phyloP scores from a whole-genome alignment of 2,113 vertebrate species.

The Anoura caudifer region DNA sequence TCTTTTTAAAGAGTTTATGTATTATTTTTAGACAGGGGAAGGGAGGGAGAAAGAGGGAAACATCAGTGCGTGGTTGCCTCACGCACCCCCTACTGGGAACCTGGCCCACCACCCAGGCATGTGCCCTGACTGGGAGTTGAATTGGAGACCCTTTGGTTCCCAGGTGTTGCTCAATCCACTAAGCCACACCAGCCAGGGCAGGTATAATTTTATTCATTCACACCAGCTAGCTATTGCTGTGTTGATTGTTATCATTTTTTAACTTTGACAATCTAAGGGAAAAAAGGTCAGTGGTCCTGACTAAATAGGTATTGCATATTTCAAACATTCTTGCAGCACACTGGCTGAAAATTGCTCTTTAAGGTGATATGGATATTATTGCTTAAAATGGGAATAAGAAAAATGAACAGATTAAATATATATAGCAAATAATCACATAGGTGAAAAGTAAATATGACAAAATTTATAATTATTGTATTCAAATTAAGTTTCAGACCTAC shows the following conservation, averaged over 20 bases:
- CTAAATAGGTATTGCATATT: neutral
- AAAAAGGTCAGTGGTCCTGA: neutral
- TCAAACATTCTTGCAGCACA: neutral
- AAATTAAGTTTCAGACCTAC: neutral
- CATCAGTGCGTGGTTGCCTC: too few species aligned
- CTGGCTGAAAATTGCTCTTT: neutral
- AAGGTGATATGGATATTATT: neutral
- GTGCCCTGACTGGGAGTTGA: too few species aligned
- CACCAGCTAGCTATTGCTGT: neutral
- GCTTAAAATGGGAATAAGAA: neutral
- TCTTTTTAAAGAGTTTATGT: too few species aligned
- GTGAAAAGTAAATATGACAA: neutral
- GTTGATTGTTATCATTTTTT: neutral
- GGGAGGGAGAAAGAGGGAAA: too few species aligned
- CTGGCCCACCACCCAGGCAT: too few species aligned
- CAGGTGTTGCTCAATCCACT: too few species aligned
- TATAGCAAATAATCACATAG: neutral
- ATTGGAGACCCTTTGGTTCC: too few species aligned
- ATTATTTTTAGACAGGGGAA: too few species aligned
- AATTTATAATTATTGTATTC: neutral
- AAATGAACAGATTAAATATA: constrained; percentile 14
- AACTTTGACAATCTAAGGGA: neutral
- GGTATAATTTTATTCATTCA: neutral
- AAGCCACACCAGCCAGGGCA: too few species aligned
- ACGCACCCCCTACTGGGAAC: too few species aligned